Percentiles rank a stretch among this genome's conserved stretches.
phyloP scores from a whole-genome alignment of 1,140 invertebrate genomes.

The Drosophila grimshawi region DNA sequence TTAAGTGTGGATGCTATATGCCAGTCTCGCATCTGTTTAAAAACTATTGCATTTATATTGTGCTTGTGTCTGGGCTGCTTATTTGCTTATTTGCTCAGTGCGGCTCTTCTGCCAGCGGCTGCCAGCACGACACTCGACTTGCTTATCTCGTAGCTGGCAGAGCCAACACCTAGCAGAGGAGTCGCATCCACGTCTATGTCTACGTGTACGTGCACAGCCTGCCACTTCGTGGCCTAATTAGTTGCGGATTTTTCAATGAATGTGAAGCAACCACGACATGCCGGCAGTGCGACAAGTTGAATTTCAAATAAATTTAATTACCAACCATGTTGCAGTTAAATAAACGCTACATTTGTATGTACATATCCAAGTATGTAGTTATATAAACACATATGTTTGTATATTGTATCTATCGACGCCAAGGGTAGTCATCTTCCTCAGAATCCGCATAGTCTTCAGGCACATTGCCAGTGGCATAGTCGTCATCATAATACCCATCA shows the following conservation, averaged over 20 bases:
- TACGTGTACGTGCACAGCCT: constrained; percentile 35
- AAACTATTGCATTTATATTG: background rate
- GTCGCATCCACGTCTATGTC: constrained; percentile 12
- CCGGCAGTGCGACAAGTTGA: constrained; percentile 63
- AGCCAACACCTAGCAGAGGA: constrained; percentile 2
- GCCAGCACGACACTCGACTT: constrained; percentile 40
- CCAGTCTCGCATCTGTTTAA: background rate
- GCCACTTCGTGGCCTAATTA: constrained; percentile 64
- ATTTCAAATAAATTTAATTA: constrained; percentile 79
- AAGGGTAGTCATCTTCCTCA: constrained; percentile 39
- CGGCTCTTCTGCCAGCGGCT: constrained; percentile 27
- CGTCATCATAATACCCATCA: constrained; percentile 23
- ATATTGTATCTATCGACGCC: constrained; percentile 11
- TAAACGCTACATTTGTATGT: constrained; percentile 50
- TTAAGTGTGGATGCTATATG: background rate
- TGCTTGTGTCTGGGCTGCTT: constrained; percentile 43
- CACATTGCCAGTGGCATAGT: constrained; percentile 8
- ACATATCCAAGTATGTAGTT: background rate
- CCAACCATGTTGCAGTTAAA: constrained; percentile 64
- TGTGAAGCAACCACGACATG: constrained; percentile 40
- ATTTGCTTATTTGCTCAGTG: constrained; percentile 55
- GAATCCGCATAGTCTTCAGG: constrained; percentile 30
- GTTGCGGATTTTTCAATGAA: constrained; percentile 78
- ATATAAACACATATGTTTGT: constrained; percentile 5
- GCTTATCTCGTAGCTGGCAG: constrained; percentile 31